Conservation (phyloP, 2,888 invertebrate species). For the Polydrusus tereticollis region DNA sequence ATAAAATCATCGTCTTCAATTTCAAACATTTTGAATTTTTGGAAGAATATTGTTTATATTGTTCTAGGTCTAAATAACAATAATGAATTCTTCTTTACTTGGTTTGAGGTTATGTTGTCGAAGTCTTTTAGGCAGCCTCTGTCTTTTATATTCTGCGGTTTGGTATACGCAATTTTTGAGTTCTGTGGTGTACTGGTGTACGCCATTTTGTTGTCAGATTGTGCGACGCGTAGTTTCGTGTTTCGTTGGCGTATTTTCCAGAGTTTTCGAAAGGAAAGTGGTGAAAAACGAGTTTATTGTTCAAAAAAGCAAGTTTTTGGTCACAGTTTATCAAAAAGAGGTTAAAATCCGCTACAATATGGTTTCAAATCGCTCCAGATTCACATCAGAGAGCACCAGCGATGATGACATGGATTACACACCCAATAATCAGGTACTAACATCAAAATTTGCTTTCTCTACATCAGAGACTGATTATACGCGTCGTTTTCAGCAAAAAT, state of each 20-base stretch:
- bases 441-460: neutral
- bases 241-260: neutral
- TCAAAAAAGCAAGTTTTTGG: neutral
- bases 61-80: too few relatives aligned
- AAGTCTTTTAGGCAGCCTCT: too few relatives aligned
- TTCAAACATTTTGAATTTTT: conserved; percentile 34
- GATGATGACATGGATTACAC: conserved; percentile 46
- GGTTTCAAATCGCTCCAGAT: conserved; percentile 37
- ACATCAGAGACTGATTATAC: conserved; percentile 7
- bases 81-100: too few relatives aligned
- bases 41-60: neutral
- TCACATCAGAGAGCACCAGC: conserved; percentile 41
- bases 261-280: neutral
- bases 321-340: neutral
- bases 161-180: neutral
- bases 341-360: conserved; percentile 1
- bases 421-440: conserved; percentile 40
- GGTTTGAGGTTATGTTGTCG: too few relatives aligned
- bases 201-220: conserved; percentile 9
- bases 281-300: neutral
- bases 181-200: too few relatives aligned
- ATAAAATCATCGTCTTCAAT: conserved; percentile 44
- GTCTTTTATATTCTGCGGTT: too few relatives aligned
- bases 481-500: conserved; percentile 35
- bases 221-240: neutral